These are phyloP conservation scores for Agrypnus murinus DNA, from an alignment of 2,888 invertebrate species.

Conservation along the genomic window DNA sequence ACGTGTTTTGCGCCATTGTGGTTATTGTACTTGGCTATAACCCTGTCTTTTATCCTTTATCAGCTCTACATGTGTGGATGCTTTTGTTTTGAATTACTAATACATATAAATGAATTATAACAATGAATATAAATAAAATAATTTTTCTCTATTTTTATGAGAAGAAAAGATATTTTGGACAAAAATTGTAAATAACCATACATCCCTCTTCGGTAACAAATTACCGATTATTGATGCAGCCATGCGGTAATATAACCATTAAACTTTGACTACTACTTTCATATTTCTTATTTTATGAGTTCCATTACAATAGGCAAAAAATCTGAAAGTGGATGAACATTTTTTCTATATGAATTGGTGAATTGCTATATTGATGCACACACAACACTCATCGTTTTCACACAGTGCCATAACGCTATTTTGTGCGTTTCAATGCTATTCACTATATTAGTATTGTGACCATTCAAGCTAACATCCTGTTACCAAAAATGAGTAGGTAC, in stretches of 20 bases:
- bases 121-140: too few species aligned
- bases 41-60: slow-evolving; percentile 68
- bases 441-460: slow-evolving; percentile 58
- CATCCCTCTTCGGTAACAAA: slow-evolving; percentile 49
- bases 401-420: slow-evolving; percentile 53
- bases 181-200: slow-evolving; percentile 43
- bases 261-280: slow-evolving; percentile 25
- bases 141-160: too few species aligned
- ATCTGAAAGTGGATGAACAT: slow-evolving; percentile 44
- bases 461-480: slow-evolving; percentile 66
- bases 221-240: slow-evolving; percentile 38
- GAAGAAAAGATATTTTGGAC: not conserved
- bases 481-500: slow-evolving; percentile 37
- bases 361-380: slow-evolving; percentile 33
- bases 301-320: slow-evolving; percentile 30
- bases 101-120: not conserved
- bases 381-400: slow-evolving; percentile 46
- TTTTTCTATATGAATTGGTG: slow-evolving; percentile 53
- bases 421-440: slow-evolving; percentile 30
- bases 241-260: slow-evolving; percentile 42
- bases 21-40: slow-evolving; percentile 66
- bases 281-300: slow-evolving; percentile 29
- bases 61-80: slow-evolving; percentile 65
- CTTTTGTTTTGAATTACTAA: slow-evolving; percentile 62
- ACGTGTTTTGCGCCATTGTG: slow-evolving; percentile 68